phyloP scores from a whole-genome alignment of 2,113 vertebrate species.

The Pogonocichla stellata region DNA sequence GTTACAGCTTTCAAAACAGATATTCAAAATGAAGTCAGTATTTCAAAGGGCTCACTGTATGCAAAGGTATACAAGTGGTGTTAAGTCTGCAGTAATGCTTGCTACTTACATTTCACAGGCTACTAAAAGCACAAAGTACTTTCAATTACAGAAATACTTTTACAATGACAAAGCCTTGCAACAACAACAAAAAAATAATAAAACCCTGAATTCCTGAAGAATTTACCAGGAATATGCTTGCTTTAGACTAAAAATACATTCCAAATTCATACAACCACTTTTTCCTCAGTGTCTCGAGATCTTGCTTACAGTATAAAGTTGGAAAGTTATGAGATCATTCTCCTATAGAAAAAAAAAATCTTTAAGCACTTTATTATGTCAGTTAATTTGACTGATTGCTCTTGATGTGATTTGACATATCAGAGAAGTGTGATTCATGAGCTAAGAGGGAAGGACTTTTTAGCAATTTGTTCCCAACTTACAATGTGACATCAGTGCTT shows the following conservation, averaged over 20 bases:
- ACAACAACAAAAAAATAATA: neutral
- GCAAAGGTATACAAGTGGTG: neutral
- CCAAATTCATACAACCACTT: neutral
- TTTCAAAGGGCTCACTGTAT: neutral
- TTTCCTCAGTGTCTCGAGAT: neutral
- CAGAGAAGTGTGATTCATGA: conserved; percentile 25
- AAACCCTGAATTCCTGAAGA: neutral
- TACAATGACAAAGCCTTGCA: neutral
- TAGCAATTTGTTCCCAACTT: conserved; percentile 25
- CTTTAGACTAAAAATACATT: neutral
- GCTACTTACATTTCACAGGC: neutral
- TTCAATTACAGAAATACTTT: neutral
- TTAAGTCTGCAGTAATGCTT: neutral
- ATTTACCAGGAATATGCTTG: neutral
- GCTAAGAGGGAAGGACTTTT: neutral
- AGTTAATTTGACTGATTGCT: conserved; percentile 32
- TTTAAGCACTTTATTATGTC: neutral
- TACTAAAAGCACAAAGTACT: neutral
- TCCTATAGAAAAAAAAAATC: neutral
- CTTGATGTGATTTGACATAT: conserved; percentile 36
- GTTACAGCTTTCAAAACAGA: neutral
- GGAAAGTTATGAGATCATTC: neutral
- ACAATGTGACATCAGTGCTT: conserved; percentile 1
- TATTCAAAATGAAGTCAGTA: neutral
- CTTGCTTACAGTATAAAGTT: neutral